Evolutionary conservation across 2,797 vertebrate species (phyloP).

Genomic region (Ceryle rudis): DNA sequence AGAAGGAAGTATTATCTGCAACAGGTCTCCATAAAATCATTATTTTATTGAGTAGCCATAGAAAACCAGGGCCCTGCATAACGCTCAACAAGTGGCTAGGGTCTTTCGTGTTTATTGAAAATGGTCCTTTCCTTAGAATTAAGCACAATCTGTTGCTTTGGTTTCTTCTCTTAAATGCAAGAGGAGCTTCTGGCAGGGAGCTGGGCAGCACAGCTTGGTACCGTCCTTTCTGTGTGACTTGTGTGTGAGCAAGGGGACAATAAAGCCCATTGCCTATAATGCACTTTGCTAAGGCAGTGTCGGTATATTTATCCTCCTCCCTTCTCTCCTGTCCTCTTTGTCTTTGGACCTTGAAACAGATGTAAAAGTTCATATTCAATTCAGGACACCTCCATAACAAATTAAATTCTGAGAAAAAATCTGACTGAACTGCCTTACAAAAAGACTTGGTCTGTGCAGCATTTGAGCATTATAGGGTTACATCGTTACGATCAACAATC

Average conservation of each 20-base stretch:
- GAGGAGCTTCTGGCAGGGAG: not conserved
- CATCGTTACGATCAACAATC: not conserved
- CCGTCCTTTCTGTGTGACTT: not conserved
- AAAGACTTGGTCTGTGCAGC: not conserved
- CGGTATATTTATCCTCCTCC: not conserved
- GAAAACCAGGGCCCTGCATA: not conserved
- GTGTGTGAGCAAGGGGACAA: not conserved
- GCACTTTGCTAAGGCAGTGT: not conserved
- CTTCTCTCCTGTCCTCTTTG: not conserved
- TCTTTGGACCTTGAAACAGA: not conserved
- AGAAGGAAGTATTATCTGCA: conserved; percentile 1
- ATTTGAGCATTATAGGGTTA: not conserved
- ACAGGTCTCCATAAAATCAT: not conserved
- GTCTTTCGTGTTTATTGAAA: not conserved
- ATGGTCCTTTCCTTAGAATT: not conserved
- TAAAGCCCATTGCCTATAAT: not conserved
- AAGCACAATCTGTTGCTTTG: not conserved
- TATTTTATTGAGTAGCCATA: not conserved
- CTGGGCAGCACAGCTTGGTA: not conserved
- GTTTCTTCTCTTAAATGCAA: not conserved
- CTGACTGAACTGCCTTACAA: not conserved
- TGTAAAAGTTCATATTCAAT: not conserved
- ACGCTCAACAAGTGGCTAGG: not conserved
- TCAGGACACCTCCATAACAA: not conserved
- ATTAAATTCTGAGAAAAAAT: not conserved